phyloP scores from a whole-genome alignment of 2,797 vertebrate genomes.

The Ciconia nigra region DNA sequence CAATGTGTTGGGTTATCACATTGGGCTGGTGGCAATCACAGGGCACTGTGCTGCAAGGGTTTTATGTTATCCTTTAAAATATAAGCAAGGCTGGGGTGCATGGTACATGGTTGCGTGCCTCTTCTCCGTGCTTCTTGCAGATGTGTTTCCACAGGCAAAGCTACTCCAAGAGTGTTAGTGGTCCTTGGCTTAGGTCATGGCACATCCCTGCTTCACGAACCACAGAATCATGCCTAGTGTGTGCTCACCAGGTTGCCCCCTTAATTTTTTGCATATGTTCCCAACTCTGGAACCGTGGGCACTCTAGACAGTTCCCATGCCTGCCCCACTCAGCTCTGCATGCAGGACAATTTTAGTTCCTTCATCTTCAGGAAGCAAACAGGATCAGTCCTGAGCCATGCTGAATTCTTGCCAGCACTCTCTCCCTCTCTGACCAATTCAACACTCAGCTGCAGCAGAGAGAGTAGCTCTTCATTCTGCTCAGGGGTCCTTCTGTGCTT shows the following conservation, averaged over 20 bases:
- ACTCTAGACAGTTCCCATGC: too few relatives aligned
- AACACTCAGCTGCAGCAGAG: neutral
- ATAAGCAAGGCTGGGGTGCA: neutral
- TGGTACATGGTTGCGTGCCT: accelerated
- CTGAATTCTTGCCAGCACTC: neutral
- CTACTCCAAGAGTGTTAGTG: neutral
- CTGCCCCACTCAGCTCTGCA: neutral
- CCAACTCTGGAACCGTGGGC: neutral
- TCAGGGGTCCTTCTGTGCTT: constrained; percentile 13
- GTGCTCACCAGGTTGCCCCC: neutral
- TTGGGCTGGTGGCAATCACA: neutral
- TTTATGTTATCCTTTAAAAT: neutral
- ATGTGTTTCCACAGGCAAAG: neutral
- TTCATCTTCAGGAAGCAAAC: neutral
- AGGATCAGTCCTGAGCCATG: neutral
- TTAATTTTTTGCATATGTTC: neutral
- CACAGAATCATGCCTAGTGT: neutral
- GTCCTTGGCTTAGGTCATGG: neutral
- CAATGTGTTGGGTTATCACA: accelerated
- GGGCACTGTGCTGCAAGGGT: too few relatives aligned
- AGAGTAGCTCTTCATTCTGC: neutral
- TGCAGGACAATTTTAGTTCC: neutral
- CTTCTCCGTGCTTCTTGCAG: neutral
- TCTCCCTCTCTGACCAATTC: neutral
- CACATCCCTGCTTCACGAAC: neutral